Base-by-base conservation (phyloP, 2,888 invertebrate species). In the Hecatera dysodea region DNA sequence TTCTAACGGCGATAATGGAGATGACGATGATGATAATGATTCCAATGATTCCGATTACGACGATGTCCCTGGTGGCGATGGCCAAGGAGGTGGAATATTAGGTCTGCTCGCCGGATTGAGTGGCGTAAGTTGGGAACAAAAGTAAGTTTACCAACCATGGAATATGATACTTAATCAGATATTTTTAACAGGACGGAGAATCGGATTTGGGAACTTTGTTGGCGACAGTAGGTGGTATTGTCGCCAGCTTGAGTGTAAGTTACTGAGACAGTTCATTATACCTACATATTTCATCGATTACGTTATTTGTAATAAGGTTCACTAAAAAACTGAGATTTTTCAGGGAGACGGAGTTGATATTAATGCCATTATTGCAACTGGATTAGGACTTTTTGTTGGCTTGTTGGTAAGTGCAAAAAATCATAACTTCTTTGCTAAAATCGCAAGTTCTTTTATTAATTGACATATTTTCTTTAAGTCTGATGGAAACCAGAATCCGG, bases 291-390 rank as follows among this genome's bases (percentile, higher is more conserved):
- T 39, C 39, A 39, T 39, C 15, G 17, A 39, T 15, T 5, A 39
- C 5, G 39, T 39, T 39, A 39, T 39, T 39, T 15, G 1, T 4
- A 48, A 9, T 15, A 46, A 24, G 8, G 15, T 52, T 29, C 19
- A 57, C 44, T 50, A 66, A 82, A 27, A 27, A 59, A 67, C 4
- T 29, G 24, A 50, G 24, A 59, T 67, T 65, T 92, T 93, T 81
- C 82, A 96, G 96, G 96, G 96, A 7, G 96, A 95, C 74, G 96
- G 95, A 4, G 88, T 96, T 66, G 96, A 96, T 76, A 71, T 96
- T 1, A 96, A 96, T 73, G 88, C 91, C 24, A 78, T 96, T 1
- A 93, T 96, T 73, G 93, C 93, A 17, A 93, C 96, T 36, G 96
- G 88, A 15, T 86, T 96, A 46, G 95, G 95, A 39, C 90, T 96